Evolutionary conservation across 2,888 invertebrate species (phyloP).

Genomic region (Rosalia funebris): DNA sequence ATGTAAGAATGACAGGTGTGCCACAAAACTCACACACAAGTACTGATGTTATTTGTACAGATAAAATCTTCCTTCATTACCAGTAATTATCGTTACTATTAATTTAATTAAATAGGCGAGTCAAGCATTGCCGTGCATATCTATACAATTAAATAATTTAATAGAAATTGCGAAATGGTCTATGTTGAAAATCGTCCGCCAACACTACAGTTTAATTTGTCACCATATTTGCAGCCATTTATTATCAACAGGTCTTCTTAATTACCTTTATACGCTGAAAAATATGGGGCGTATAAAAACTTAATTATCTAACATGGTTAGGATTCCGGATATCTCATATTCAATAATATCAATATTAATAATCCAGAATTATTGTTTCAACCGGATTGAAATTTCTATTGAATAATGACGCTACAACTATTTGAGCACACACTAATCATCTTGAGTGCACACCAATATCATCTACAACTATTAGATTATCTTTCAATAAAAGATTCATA

Average conservation of each 20-base stretch:
- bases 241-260: not conserved
- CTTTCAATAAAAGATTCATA: too few relatives aligned
- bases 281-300: too few relatives aligned
- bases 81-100: slow-evolving; percentile 2
- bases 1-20: slow-evolving; percentile 9
- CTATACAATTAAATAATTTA: slow-evolving; percentile 4
- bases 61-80: not conserved
- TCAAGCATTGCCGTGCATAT: slow-evolving; percentile 3
- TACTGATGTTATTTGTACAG: not conserved
- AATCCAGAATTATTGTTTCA: too few relatives aligned
- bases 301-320: too few relatives aligned
- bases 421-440: too few relatives aligned
- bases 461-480: too few relatives aligned
- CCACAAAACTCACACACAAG: not conserved
- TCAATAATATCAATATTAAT: too few relatives aligned
- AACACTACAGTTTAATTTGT: slow-evolving; percentile 8
- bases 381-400: too few relatives aligned
- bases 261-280: not conserved
- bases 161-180: slow-evolving; percentile 2
- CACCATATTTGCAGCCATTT: not conserved
- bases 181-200: slow-evolving; percentile 5
- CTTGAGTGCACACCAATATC: too few relatives aligned
- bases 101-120: slow-evolving; percentile 4
- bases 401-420: too few relatives aligned
- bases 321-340: too few relatives aligned